Percentiles rank a stretch among this genome's conserved stretches.
Evolutionary conservation across 2,888 invertebrate genomes (phyloP).

Genomic region (Patella ulyssiponensis): DNA sequence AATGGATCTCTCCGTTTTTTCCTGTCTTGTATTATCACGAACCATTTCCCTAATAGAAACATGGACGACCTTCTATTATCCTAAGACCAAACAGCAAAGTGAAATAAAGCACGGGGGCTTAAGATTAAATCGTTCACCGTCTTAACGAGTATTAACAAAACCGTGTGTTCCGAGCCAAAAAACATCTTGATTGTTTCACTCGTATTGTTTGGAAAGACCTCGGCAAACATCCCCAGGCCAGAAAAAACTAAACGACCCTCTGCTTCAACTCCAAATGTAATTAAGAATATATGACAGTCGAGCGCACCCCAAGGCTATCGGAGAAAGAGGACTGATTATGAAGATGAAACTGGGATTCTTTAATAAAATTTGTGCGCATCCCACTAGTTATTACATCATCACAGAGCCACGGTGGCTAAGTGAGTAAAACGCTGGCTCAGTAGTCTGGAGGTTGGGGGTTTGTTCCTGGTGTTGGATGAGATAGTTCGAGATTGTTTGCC

Average conservation of each 20-base stretch:
- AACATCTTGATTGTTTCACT: not conserved
- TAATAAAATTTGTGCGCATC: no score
- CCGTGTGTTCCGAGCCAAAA: not conserved
- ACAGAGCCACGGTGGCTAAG: no score
- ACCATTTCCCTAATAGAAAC: not conserved
- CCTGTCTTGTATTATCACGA: not conserved
- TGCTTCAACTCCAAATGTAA: no score
- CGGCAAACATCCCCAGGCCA: not conserved
- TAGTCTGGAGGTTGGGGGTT: no score
- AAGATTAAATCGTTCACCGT: not conserved
- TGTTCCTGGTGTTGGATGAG: no score
- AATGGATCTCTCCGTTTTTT: not conserved
- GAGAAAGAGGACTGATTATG: no score
- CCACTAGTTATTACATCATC: no score
- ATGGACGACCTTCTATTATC: not conserved
- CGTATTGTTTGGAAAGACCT: not conserved
- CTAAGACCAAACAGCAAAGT: conserved; percentile 1
- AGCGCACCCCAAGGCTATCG: no score
- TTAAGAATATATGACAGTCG: no score
- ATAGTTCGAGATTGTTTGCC: no score
- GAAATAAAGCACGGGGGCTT: not conserved
- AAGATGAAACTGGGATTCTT: no score
- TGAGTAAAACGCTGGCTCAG: no score
- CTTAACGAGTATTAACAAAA: not conserved
- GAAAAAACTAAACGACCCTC: not conserved